These are phyloP conservation scores for Dryas iulia DNA, from an alignment of 1,140 invertebrate species.

Conservation along the genomic window DNA sequence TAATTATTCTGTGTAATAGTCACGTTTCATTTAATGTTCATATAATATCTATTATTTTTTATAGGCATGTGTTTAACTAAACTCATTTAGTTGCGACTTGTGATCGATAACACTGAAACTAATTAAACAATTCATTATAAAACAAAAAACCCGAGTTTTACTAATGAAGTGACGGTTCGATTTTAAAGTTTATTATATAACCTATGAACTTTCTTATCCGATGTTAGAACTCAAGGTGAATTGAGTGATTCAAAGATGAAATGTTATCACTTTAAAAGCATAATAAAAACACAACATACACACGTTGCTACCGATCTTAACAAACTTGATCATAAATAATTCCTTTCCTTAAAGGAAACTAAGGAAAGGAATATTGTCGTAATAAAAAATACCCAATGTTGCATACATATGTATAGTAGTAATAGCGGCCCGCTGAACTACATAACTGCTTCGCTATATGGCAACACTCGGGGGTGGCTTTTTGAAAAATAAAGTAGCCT, in stretches of 20 bases:
- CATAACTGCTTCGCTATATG: no score
- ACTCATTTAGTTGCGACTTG: background rate
- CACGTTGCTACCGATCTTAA: background rate
- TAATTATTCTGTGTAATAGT: background rate
- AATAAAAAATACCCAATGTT: no score
- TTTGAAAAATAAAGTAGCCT: no score
- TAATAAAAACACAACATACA: background rate
- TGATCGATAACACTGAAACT: background rate
- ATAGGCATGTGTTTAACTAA: background rate
- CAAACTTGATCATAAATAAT: background rate
- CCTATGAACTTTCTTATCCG: background rate
- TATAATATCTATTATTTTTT: background rate
- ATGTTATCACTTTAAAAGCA: background rate
- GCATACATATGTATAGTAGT: no score
- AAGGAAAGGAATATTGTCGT: no score
- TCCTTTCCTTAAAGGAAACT: no score
- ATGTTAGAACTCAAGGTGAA: background rate
- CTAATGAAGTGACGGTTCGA: background rate
- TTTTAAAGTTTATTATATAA: background rate
- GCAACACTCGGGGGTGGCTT: no score
- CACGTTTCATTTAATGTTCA: conserved; percentile 9
- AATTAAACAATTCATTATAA: background rate
- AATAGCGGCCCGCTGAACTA: no score
- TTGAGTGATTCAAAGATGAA: background rate
- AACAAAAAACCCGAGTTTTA: background rate